A percentile compares a stretch with the other conserved stretches of the same genome.
phyloP scores from a whole-genome alignment of 2,797 vertebrate species.

The Labeo calbasu region DNA sequence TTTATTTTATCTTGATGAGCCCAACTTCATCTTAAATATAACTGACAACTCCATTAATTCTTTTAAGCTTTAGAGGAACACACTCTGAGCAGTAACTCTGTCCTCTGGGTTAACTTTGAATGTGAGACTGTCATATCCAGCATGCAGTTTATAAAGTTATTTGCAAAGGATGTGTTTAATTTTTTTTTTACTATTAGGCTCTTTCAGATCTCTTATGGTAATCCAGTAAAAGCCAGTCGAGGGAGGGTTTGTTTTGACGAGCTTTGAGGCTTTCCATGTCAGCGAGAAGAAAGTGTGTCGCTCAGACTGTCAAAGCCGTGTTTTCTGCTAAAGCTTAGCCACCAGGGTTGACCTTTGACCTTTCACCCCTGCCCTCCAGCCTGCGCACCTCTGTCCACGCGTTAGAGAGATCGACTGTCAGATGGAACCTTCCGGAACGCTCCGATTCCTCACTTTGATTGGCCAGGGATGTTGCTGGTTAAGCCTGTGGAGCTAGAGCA shows the following conservation, averaged over 20 bases:
- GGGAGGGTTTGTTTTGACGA: conserved; percentile 52
- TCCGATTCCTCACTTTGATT: neutral
- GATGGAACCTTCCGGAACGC: conserved; percentile 60
- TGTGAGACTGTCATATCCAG: neutral
- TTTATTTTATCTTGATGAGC: no score
- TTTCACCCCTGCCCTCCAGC: conserved; percentile 65
- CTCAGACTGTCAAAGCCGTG: conserved; percentile 57
- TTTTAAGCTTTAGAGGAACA: neutral
- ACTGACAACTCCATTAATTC: neutral
- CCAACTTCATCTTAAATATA: no score
- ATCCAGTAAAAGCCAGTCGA: conserved; percentile 41
- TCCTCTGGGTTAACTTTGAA: neutral
- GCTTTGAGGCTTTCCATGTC: conserved; percentile 56
- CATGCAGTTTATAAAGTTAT: neutral
- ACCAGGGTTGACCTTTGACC: conserved; percentile 76
- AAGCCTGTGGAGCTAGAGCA: conserved; percentile 44
- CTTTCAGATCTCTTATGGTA: conserved; percentile 20
- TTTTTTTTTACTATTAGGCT: neutral
- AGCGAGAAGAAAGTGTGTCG: conserved; percentile 51
- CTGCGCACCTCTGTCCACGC: conserved; percentile 71
- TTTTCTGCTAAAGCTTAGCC: conserved; percentile 71
- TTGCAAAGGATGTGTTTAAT: neutral
- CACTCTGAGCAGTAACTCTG: neutral
- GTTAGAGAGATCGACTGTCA: conserved; percentile 73
- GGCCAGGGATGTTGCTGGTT: conserved; percentile 51